Percentiles rank a stretch among this genome's conserved stretches.
phyloP scores from a whole-genome alignment of 2,797 vertebrate genomes.

The Clarias laeviceps region DNA sequence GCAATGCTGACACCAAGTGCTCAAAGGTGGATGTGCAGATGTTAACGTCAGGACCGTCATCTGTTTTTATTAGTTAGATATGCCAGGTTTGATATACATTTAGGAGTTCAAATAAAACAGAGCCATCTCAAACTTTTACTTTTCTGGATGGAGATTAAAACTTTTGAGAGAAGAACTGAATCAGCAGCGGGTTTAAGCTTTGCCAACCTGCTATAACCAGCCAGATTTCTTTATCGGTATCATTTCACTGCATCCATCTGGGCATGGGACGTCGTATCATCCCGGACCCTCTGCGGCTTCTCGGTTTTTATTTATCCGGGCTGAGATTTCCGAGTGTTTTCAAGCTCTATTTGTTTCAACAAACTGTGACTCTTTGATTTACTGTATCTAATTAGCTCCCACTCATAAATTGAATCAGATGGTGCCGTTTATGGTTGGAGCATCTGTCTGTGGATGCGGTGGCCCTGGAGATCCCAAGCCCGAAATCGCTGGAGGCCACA shows the following conservation, averaged over 20 bases:
- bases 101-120: neutral
- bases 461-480: conserved; percentile 44
- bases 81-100: neutral
- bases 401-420: conserved; percentile 50
- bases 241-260: conserved; percentile 45
- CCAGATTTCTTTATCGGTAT: conserved; percentile 8
- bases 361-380: conserved; percentile 45
- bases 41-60: neutral
- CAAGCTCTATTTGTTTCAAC: conserved; percentile 36
- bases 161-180: conserved; percentile 15
- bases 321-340: conserved; percentile 9
- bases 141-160: neutral
- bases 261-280: conserved; percentile 22
- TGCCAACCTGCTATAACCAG: conserved; percentile 33
- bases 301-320: conserved; percentile 6
- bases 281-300: neutral
- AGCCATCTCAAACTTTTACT: neutral
- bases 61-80: neutral
- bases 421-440: conserved; percentile 44
- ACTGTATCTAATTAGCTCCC: conserved; percentile 49
- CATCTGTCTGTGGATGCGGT: conserved; percentile 44
- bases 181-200: conserved; percentile 26
- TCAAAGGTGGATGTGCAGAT: conserved; percentile 23
- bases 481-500: conserved; percentile 32
- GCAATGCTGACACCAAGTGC: conserved; percentile 55